phyloP scores from a whole-genome alignment of 2,888 invertebrate genomes.

The Drosophila robusta region DNA sequence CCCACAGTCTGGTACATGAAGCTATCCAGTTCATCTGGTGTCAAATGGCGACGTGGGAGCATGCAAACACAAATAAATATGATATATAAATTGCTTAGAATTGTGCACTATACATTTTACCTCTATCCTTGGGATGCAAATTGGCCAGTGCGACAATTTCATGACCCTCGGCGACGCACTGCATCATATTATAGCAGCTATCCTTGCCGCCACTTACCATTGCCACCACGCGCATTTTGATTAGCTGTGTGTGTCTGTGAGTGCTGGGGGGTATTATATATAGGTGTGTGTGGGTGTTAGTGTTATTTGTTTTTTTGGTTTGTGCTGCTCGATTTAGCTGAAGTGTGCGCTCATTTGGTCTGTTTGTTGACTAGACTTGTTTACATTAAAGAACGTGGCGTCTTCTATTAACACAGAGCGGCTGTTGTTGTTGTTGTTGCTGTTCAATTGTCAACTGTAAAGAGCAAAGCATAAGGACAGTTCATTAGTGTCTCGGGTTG shows the following conservation, averaged over 20 bases:
- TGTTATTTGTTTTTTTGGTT: conserved; percentile 33
- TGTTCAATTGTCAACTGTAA: conserved; percentile 25
- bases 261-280: neutral
- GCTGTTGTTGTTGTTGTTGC: conserved; percentile 36
- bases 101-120: conserved; percentile 85
- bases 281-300: conserved; percentile 8
- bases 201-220: conserved; percentile 99
- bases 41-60: conserved; percentile 2
- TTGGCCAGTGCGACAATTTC: conserved; percentile 97
- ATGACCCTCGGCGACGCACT: conserved; percentile 98
- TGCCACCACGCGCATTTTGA: conserved; percentile 93
- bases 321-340: conserved; percentile 52
- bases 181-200: conserved; percentile 99
- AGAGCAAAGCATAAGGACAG: conserved; percentile 31
- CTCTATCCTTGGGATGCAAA: conserved; percentile 93
- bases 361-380: conserved; percentile 74
- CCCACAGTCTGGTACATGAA: conserved; percentile 99
- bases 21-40: conserved; percentile 94
- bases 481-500: conserved; percentile 38
- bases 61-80: neutral
- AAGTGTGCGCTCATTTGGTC: conserved; percentile 66
- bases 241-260: conserved; percentile 10
- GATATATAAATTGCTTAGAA: neutral
- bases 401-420: conserved; percentile 60
- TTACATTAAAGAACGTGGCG: conserved; percentile 53